These are phyloP conservation scores for Laodelphax striatellus DNA, from an alignment of 1,140 invertebrate species.

Conservation along the genomic window DNA sequence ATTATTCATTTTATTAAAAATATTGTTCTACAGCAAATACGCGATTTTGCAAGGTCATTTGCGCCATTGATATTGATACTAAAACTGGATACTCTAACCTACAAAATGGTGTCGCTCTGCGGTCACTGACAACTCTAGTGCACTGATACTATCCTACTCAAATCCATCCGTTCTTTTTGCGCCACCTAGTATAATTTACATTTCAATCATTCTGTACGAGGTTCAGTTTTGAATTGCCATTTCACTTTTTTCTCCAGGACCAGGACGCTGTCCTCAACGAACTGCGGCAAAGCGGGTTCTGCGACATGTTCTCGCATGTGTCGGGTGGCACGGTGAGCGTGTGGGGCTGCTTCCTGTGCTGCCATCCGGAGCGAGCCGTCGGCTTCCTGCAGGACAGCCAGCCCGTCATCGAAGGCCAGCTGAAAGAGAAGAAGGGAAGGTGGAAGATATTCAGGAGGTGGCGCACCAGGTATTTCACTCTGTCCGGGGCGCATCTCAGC, in stretches of 20 bases:
- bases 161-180: too few species aligned
- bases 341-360: conserved; percentile 85
- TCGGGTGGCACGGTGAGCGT: conserved; percentile 37
- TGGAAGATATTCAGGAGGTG: conserved; percentile 84
- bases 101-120: too few species aligned
- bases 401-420: conserved; percentile 76
- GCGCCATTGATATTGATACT: too few species aligned
- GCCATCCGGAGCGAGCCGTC: conserved; percentile 76
- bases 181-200: too few species aligned
- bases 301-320: conserved; percentile 82
- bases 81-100: too few species aligned
- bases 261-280: conserved; percentile 76
- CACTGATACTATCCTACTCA: too few species aligned
- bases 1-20: too few species aligned
- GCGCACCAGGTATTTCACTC: conserved; percentile 85
- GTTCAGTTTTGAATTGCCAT: too few species aligned
- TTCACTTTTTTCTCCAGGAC: conserved; percentile 41
- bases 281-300: conserved; percentile 72
- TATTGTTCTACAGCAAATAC: too few species aligned
- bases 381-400: conserved; percentile 63
- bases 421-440: conserved; percentile 90
- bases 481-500: conserved; percentile 80
- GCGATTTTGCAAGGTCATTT: too few species aligned
- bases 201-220: too few species aligned
- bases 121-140: too few species aligned